Conservation (phyloP, 1,140 invertebrate species). For the Drosophila nebulosa region DNA sequence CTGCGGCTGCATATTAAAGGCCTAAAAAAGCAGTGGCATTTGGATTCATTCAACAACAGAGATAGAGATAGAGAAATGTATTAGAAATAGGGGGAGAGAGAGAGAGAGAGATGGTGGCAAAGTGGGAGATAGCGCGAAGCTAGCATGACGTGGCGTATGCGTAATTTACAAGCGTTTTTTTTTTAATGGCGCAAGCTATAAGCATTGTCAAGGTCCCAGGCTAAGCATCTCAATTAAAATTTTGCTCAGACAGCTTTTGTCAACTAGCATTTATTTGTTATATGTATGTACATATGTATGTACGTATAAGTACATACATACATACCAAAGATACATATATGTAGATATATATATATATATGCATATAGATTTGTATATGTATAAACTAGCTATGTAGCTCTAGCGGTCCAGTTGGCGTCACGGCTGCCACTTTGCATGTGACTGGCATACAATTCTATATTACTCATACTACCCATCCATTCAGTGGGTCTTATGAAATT, state of each 20-base stretch:
- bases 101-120: background rate
- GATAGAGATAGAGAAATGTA: slow-evolving; percentile 5
- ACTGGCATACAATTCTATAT: slow-evolving; percentile 16
- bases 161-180: slow-evolving; percentile 44
- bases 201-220: slow-evolving; percentile 36
- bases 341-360: too few relatives aligned
- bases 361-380: too few relatives aligned
- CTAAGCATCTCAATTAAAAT: slow-evolving; percentile 17
- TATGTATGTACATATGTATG: background rate
- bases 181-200: slow-evolving; percentile 1
- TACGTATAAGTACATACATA: too few relatives aligned
- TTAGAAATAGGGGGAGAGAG: slow-evolving; percentile 23
- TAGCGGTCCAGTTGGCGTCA: slow-evolving; percentile 34
- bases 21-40: slow-evolving; percentile 68
- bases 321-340: too few relatives aligned
- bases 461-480: background rate
- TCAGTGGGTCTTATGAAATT: background rate
- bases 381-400: background rate
- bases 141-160: slow-evolving; percentile 44
- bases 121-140: slow-evolving; percentile 26
- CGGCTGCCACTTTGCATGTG: slow-evolving; percentile 42
- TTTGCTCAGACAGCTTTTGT: background rate
- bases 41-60: background rate
- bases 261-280: background rate
- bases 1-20: slow-evolving; percentile 60